Percentiles rank a stretch among this genome's conserved stretches.
These are phyloP conservation scores for Tragelaphus oryx DNA, from an alignment of 2,797 vertebrate species.

Conservation along the genomic window DNA sequence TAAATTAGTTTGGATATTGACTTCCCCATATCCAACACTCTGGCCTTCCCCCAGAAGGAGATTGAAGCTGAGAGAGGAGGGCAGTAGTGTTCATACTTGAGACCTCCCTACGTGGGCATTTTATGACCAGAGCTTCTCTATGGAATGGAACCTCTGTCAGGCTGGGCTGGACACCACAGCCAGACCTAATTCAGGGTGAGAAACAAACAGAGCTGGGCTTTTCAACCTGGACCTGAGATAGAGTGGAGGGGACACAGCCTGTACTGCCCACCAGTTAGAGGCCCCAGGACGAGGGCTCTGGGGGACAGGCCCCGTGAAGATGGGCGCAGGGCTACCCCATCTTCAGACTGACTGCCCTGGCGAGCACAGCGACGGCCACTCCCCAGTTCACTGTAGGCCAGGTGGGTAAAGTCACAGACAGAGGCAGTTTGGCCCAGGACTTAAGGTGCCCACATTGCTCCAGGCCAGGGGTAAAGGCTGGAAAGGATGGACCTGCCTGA, in stretches of 20 bases:
- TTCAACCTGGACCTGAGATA: not conserved
- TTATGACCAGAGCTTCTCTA: not conserved
- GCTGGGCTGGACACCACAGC: not conserved
- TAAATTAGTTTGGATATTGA: not conserved
- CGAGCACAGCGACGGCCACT: accelerated
- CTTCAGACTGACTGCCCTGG: not conserved
- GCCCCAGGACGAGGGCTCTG: not conserved
- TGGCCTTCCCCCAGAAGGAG: not conserved
- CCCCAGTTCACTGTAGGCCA: accelerated
- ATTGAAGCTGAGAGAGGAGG: accelerated
- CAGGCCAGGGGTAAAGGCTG: accelerated
- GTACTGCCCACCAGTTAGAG: not conserved
- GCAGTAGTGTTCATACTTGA: accelerated
- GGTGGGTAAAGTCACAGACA: not conserved
- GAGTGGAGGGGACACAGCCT: not conserved
- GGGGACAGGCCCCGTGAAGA: not conserved
- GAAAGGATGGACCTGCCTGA: not conserved
- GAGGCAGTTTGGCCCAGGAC: not conserved
- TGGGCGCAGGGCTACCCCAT: not conserved
- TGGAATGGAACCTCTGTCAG: no score
- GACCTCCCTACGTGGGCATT: not conserved
- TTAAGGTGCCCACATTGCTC: accelerated
- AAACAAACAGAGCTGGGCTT: not conserved
- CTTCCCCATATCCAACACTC: not conserved
- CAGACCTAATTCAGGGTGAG: accelerated